phyloP scores from a whole-genome alignment of 2,888 invertebrate species.

The Acronicta psi region DNA sequence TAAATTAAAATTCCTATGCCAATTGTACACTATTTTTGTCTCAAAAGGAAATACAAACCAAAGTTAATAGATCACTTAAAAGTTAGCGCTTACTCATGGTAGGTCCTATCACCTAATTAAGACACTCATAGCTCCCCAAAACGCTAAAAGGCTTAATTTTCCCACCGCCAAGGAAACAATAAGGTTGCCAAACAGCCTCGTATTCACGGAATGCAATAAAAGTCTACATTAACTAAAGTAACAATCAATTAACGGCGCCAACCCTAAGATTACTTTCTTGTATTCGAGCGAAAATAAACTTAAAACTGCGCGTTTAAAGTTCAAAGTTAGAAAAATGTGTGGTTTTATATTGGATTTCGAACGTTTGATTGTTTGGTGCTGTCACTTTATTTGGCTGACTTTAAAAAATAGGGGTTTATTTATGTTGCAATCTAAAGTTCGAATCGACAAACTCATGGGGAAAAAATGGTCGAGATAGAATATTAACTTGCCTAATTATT shows the following conservation, averaged over 20 bases:
- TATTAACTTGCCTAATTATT: no score
- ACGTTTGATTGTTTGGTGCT: slow-evolving; percentile 40
- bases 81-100: background rate
- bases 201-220: slow-evolving; percentile 58
- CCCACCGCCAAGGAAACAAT: slow-evolving; percentile 44
- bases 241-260: slow-evolving; percentile 72
- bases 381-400: slow-evolving; percentile 32
- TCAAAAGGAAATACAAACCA: no score
- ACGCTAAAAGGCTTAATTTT: slow-evolving; percentile 41
- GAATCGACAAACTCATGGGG: no score
- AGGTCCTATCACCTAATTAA: slow-evolving; percentile 14
- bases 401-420: slow-evolving; percentile 7
- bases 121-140: slow-evolving; percentile 1
- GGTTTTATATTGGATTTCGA: slow-evolving; percentile 45
- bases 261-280: slow-evolving; percentile 64
- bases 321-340: slow-evolving; percentile 13
- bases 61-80: background rate
- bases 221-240: slow-evolving; percentile 66
- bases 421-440: no score
- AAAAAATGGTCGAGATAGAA: no score
- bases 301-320: slow-evolving; percentile 14
- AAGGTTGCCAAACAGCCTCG: slow-evolving; percentile 44
- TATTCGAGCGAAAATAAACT: slow-evolving; percentile 25
- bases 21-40: no score
- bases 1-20: no score